Conservation (phyloP, 92 coral and sea anemone species). For the Phenganax marumi region DNA sequence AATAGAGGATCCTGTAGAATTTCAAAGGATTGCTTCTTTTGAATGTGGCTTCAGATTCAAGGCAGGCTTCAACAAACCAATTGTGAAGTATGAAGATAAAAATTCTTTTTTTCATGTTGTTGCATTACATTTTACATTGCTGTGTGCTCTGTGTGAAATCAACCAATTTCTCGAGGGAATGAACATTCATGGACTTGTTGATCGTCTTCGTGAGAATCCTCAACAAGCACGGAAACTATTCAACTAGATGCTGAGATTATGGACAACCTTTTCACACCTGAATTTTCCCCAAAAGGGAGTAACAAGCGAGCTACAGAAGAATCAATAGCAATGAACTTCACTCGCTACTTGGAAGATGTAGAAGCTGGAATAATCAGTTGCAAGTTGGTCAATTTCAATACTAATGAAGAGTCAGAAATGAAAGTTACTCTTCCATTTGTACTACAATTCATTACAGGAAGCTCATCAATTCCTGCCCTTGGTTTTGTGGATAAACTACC, state of each 20-base stretch:
- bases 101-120: constrained; percentile 40
- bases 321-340: constrained; percentile 37
- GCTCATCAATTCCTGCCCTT: constrained; percentile 40
- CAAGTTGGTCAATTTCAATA: constrained; percentile 30
- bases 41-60: constrained; percentile 42
- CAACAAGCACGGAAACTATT: constrained; percentile 26
- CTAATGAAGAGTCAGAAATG: constrained; percentile 36
- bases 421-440: constrained; percentile 36
- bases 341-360: constrained; percentile 49
- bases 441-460: constrained; percentile 45
- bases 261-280: constrained; percentile 35
- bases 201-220: constrained; percentile 27
- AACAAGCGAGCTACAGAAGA: constrained; percentile 41
- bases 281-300: constrained; percentile 39
- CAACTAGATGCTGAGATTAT: constrained; percentile 48
- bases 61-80: constrained; percentile 49
- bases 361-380: constrained; percentile 34
- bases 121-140: constrained; percentile 38
- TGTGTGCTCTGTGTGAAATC: constrained; percentile 1
- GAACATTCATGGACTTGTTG: constrained; percentile 25
- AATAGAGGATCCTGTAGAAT: constrained; percentile 28
- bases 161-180: constrained; percentile 14
- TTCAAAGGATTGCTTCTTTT: constrained; percentile 38
- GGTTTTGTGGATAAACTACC: constrained; percentile 41
- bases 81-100: constrained; percentile 40